phyloP scores from a whole-genome alignment of 2,113 vertebrate genomes.

The Phalacrocorax aristotelis region DNA sequence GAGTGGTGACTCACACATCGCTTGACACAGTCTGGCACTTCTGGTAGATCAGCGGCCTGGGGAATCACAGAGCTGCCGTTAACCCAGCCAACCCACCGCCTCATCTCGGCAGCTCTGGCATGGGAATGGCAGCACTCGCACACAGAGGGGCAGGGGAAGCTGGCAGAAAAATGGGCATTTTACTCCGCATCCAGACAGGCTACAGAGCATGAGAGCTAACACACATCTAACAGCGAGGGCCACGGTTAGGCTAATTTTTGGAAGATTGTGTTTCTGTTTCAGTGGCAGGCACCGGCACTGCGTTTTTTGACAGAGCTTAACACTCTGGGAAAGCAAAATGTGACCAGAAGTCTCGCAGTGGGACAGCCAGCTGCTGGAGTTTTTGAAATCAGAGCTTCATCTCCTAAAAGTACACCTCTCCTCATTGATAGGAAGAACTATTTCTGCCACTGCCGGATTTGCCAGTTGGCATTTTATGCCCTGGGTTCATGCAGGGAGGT shows the following conservation, averaged over 20 bases:
- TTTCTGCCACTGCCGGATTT: neutral
- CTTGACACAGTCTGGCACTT: conserved; percentile 46
- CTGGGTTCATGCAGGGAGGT: neutral
- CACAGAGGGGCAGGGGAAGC: neutral
- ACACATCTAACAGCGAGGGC: neutral
- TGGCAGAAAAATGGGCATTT: neutral
- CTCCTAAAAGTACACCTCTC: neutral
- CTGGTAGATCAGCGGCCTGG: neutral
- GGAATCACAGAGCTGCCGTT: neutral
- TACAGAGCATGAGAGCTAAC: neutral
- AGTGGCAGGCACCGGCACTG: accelerated
- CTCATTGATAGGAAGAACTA: neutral
- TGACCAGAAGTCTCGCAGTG: neutral
- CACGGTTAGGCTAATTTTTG: neutral
- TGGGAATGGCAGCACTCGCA: accelerated
- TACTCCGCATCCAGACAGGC: neutral
- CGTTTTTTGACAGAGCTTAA: neutral
- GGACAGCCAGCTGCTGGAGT: neutral
- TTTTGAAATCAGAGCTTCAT: neutral
- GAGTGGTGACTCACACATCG: conserved; percentile 36
- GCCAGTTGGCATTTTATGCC: neutral
- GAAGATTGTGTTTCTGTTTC: neutral
- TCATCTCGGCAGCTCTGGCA: neutral
- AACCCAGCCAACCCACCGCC: neutral
- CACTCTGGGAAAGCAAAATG: neutral